Percentiles rank a stretch among this genome's conserved stretches.
These are phyloP conservation scores for Clarias macrocephalus DNA, from an alignment of 2,113 vertebrate genomes.

Conservation along the genomic window DNA sequence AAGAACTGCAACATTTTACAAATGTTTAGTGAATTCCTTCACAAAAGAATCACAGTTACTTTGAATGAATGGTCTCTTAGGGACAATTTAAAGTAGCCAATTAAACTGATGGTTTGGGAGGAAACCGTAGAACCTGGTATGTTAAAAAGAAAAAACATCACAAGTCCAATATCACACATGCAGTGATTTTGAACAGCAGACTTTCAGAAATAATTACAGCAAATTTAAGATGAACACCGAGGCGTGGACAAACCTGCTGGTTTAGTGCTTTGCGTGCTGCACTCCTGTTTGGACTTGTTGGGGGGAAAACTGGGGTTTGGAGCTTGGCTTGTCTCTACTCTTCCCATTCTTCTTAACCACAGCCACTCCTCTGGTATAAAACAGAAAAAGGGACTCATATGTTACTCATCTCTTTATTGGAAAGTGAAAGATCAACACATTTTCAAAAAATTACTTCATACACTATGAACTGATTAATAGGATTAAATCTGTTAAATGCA, in stretches of 20 bases:
- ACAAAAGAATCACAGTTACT: background rate
- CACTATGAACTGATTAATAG: background rate
- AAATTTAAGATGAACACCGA: background rate
- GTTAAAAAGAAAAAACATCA: background rate
- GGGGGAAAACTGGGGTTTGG: conserved; percentile 19
- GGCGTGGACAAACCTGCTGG: conserved; percentile 32
- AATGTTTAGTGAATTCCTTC: too few relatives aligned
- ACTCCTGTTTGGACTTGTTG: conserved; percentile 51
- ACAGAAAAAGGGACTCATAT: background rate
- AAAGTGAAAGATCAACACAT: background rate
- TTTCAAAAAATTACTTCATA: background rate
- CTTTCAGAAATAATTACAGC: background rate
- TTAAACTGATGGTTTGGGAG: background rate
- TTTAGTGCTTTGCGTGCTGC: background rate
- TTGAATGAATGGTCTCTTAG: background rate
- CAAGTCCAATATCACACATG: background rate
- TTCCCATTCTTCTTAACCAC: conserved; percentile 20
- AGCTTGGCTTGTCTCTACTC: background rate
- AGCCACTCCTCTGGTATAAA: conserved; percentile 63
- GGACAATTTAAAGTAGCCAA: background rate
- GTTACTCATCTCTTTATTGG: background rate
- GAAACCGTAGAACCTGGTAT: background rate
- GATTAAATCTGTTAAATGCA: background rate
- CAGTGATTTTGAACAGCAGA: background rate
- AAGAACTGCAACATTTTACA: too few relatives aligned